Base-by-base conservation (phyloP, 1,140 invertebrate genomes). In the Varroa destructor region DNA sequence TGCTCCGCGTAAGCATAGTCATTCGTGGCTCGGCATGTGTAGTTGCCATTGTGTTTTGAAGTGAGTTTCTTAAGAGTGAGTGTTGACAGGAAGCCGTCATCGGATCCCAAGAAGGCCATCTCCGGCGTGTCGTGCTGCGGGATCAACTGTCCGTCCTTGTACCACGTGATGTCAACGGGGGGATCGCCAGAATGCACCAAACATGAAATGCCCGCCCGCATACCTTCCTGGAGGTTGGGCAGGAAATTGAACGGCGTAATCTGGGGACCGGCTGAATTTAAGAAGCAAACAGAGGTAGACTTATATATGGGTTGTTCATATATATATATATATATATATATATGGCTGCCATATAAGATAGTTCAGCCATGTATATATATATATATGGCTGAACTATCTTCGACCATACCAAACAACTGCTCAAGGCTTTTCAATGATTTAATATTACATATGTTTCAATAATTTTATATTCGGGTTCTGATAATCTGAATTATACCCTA, bases 131-230 rank as follows among this genome's bases (percentile, higher is more conserved):
- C 61, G 37, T 67, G 72, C 80, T 82, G 74, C 77, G 80, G 25
- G 64, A 89, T 78, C 1, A 84, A 82, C 72, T 85, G 84, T 0
- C 87, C 87, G 77, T 89, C 82, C 78, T 84, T 84, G 72, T 81
- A 76, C 83, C 83, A 84, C 73, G 78, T 79, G 70, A 82, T 81
- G 75, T 80, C 80, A 56, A 81, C 78, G 61, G 81, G 80, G 70
- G 81, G 80, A 75, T 82, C 82, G 73, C 81, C 82, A 75, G 75
- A 76, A 36, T 74, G 70, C 3, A 76, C 74, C 40, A 73, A 75
- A 73, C 74, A 78, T 67, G 81, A 82, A 81, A 80, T 82, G 80
- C 79, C 85, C 78, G 76, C 84, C 79, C 73, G 82, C 83, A 58
- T 81, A 79, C 83, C 84, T 75, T 81, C 81, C 73, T 87, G 85